Evolutionary conservation across 2,888 invertebrate species (phyloP).

Genomic region (Beris morrisii): DNA sequence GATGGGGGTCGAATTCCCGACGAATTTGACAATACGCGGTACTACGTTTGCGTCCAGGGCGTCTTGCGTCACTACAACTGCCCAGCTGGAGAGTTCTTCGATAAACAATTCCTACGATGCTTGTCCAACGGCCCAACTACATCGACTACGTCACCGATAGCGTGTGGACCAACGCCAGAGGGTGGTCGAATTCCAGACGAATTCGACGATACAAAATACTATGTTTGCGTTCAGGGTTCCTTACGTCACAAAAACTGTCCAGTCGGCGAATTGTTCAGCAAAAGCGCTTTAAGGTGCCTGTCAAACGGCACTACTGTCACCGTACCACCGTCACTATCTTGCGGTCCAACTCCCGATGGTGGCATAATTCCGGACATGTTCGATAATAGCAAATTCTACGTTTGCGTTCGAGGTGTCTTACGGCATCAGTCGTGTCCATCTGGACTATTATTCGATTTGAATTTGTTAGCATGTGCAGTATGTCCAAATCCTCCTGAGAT

Average conservation of each 20-base stretch:
- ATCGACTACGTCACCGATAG: neutral
- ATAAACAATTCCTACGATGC: neutral
- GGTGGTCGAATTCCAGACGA: neutral
- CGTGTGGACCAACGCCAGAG: neutral
- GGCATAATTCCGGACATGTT: constrained; percentile 9
- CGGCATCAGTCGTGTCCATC: constrained; percentile 12
- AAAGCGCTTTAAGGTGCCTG: neutral
- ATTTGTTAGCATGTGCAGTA: neutral
- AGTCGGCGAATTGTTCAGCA: neutral
- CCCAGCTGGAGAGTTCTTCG: neutral
- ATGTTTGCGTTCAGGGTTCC: neutral
- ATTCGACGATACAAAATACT: neutral
- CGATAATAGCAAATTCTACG: constrained; percentile 13
- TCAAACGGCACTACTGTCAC: neutral
- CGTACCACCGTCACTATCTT: neutral
- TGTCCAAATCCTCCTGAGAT: neutral
- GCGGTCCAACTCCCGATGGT: constrained; percentile 15
- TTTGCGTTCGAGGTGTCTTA: constrained; percentile 13
- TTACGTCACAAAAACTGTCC: neutral
- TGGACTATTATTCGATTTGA: neutral
- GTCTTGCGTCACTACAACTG: neutral
- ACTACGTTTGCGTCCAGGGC: neutral
- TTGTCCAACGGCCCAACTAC: neutral
- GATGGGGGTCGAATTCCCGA: constrained; percentile 18
- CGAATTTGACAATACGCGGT: constrained; percentile 1